Evolutionary conservation across 2,797 vertebrate species (phyloP), one percentile per base, ranked within the genome.

Genomic region (Enteromius viviparus): DNA sequence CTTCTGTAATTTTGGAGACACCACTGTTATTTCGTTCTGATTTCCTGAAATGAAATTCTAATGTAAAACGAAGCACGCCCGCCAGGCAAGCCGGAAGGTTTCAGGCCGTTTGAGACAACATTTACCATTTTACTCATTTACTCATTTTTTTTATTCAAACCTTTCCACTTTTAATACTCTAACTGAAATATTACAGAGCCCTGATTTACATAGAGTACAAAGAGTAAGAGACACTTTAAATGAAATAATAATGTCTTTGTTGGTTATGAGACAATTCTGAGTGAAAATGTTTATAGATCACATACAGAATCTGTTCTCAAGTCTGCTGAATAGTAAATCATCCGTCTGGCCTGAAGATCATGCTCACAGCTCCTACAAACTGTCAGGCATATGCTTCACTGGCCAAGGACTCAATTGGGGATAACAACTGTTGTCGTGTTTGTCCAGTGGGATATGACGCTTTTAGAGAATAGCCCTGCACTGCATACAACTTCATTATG

Each of bases 311-410:
- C 32, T 47, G 29, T 74, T 75, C 62, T 32, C 60, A 29, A 62
- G 60, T 62, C 71, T 68, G 32, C 45, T 77, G 51, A 77, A 58
- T 32, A 62, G 55, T 32, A 77, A 83, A 84, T 84, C 70, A 74
- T 58, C 55, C 79, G 78, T 70, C 70, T 86, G 78, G n/a, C 72
- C 58, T 29, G 37, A 80, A 78, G 66, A 88, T 86, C 84, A 76
- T 84, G 55, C 64, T 71, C 76, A 66, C 69, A 68, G 65, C 64
- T 83, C 47, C 40, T 81, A 76, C 76, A 84, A 84, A 87, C 84
- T 87, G 83, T 76, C 79, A 74, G 49, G 78, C 87, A 88, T 87
- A 80, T 83, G 87, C 83, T 88, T 68, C 71, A 86, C 66, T 82
- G 77, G 66, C 65, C 76, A 32, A 78, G 82, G 70, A 45, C 82